A percentile compares a stretch with the other conserved stretches of the same genome.
Evolutionary conservation across 1,140 invertebrate species (phyloP).

Genomic region (Drosophila pseudoananassae): DNA sequence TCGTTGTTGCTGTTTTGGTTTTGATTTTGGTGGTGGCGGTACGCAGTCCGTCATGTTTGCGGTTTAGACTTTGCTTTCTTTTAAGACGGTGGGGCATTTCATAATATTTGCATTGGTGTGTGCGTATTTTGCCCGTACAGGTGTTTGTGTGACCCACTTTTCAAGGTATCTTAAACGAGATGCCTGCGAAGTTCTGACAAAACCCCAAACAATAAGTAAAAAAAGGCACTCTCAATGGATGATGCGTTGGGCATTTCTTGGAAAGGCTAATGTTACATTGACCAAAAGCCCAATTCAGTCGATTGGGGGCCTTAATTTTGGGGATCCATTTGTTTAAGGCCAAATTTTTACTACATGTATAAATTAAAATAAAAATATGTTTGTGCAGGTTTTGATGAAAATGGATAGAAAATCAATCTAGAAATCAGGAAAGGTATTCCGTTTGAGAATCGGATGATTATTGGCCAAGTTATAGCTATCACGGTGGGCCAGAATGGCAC

Average conservation of each 20-base stretch:
- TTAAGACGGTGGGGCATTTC: slow-evolving; percentile 55
- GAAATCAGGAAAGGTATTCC: too few species aligned
- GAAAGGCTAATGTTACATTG: slow-evolving; percentile 58
- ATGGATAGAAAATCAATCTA: too few species aligned
- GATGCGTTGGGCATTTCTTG: slow-evolving; percentile 60
- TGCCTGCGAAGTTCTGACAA: slow-evolving; percentile 69
- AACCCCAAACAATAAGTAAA: slow-evolving; percentile 22
- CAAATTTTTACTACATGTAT: too few species aligned
- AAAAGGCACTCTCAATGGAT: slow-evolving; percentile 46
- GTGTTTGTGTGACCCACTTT: slow-evolving; percentile 71
- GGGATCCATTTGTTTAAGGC: background rate
- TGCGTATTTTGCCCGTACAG: slow-evolving; percentile 62
- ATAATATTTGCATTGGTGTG: slow-evolving; percentile 73
- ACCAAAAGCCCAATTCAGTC: slow-evolving; percentile 32
- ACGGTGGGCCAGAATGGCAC: too few species aligned
- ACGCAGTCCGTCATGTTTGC: slow-evolving; percentile 46
- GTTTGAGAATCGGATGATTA: too few species aligned
- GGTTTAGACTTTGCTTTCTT: slow-evolving; percentile 50
- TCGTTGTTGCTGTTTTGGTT: slow-evolving; percentile 38
- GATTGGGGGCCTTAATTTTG: slow-evolving; percentile 10
- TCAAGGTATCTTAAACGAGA: slow-evolving; percentile 16
- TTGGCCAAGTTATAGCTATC: too few species aligned
- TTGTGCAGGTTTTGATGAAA: too few species aligned
- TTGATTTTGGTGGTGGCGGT: slow-evolving; percentile 21
- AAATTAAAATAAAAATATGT: too few species aligned